Conservation (phyloP, 1,140 invertebrate species). For the Adoxophyes honmai region DNA sequence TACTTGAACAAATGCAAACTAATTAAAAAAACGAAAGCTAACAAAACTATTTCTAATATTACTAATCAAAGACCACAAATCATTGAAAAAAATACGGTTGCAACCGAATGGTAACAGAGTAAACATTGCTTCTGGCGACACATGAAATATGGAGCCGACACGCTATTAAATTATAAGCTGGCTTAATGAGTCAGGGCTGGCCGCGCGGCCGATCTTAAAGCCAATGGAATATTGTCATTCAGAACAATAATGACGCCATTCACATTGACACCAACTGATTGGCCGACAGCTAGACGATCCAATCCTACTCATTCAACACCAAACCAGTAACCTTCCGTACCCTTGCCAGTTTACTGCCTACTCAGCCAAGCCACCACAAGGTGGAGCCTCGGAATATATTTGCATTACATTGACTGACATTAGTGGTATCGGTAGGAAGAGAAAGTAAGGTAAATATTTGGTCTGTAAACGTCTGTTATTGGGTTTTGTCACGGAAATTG, state of each 20-base stretch:
- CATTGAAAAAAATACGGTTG: not conserved
- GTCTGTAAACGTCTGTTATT: conserved; percentile 4
- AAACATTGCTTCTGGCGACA: conserved; percentile 1
- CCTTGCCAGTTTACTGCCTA: no score
- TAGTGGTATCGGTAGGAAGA: conserved; percentile 13
- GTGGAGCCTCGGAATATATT: conserved; percentile 11
- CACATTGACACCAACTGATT: not conserved
- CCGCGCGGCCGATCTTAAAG: not conserved
- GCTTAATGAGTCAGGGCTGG: not conserved
- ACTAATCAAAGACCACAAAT: not conserved
- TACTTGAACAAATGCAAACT: not conserved
- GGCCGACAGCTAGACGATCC: not conserved
- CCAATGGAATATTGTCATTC: conserved; percentile 12
- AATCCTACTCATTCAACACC: not conserved
- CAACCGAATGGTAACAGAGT: not conserved
- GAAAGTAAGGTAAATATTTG: conserved; percentile 15
- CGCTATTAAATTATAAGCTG: conserved; percentile 7
- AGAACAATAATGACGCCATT: conserved; percentile 6
- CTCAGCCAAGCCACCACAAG: not conserved
- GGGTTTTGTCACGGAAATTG: conserved; percentile 13
- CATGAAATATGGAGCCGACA: not conserved
- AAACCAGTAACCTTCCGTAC: not conserved
- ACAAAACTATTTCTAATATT: not conserved
- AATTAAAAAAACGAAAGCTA: not conserved
- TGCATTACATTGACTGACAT: conserved; percentile 8